Percentiles rank a stretch among this genome's conserved stretches.
These are phyloP conservation scores for Calliopsis andreniformis DNA, from an alignment of 1,140 invertebrate genomes.

Conservation along the genomic window DNA sequence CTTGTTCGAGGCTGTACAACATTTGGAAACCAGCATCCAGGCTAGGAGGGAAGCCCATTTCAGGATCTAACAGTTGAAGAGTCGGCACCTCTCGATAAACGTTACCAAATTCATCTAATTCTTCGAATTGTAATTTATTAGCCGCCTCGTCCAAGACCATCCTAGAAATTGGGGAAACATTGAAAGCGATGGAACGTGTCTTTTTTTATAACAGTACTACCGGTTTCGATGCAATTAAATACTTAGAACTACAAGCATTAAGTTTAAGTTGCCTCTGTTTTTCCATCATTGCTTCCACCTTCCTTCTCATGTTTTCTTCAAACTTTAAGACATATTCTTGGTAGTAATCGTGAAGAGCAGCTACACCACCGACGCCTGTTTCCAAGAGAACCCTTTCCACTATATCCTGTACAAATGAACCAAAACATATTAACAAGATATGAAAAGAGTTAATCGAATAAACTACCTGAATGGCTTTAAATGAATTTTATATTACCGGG, in stretches of 20 bases:
- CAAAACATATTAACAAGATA: slow-evolving; percentile 19
- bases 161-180: slow-evolving; percentile 59
- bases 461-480: not conserved
- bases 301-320: slow-evolving; percentile 78
- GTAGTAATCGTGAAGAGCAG: slow-evolving; percentile 81
- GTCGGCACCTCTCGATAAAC: slow-evolving; percentile 78
- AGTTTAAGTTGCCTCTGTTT: slow-evolving; percentile 81
- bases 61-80: slow-evolving; percentile 79
- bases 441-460: not conserved
- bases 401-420: slow-evolving; percentile 77
- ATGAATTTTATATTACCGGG: slow-evolving; percentile 77
- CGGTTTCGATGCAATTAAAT: slow-evolving; percentile 16
- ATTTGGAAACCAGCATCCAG: slow-evolving; percentile 82
- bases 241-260: slow-evolving; percentile 72
- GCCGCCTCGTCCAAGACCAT: slow-evolving; percentile 77
- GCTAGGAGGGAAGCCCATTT: slow-evolving; percentile 79
- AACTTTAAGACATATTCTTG: slow-evolving; percentile 81
- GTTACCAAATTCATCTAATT: slow-evolving; percentile 77
- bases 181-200: not conserved
- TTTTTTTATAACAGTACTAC: not conserved
- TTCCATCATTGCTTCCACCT: slow-evolving; percentile 78
- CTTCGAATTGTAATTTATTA: slow-evolving; percentile 77
- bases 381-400: slow-evolving; percentile 83
- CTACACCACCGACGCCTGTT: slow-evolving; percentile 81
- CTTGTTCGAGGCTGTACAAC: slow-evolving; percentile 81